Conservation (phyloP, 1,140 invertebrate genomes). For the Rhopalosiphum padi region DNA sequence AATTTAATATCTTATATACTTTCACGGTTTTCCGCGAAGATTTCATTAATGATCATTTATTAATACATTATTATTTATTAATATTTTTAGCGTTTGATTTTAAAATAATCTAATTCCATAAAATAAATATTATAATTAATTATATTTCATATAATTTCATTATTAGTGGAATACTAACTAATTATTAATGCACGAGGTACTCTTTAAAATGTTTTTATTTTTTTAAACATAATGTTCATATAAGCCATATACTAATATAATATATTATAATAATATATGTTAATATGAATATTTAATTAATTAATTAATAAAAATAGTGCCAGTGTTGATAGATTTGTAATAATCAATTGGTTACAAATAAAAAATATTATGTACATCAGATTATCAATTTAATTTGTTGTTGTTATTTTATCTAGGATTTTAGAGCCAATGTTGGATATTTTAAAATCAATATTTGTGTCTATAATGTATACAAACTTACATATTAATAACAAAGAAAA, state of each 20-base stretch:
- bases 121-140: too few species aligned
- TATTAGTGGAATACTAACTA: neutral
- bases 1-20: constrained; percentile 35
- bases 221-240: neutral
- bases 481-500: neutral
- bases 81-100: neutral
- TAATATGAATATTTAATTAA: neutral
- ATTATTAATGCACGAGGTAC: neutral
- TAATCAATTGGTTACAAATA: neutral
- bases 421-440: too few species aligned
- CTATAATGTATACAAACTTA: neutral
- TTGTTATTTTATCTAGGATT: neutral
- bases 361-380: neutral
- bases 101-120: neutral
- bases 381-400: too few species aligned
- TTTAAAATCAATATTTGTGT: too few species aligned
- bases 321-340: neutral
- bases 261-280: neutral
- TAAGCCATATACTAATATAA: neutral
- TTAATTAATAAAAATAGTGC: neutral
- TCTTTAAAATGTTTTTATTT: neutral
- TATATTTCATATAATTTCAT: too few species aligned
- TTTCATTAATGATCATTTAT: neutral
- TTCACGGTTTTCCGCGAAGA: constrained; percentile 14
- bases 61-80: constrained; percentile 7